Base-by-base conservation (phyloP, 2,113 vertebrate genomes). In the Heliornis fulica region DNA sequence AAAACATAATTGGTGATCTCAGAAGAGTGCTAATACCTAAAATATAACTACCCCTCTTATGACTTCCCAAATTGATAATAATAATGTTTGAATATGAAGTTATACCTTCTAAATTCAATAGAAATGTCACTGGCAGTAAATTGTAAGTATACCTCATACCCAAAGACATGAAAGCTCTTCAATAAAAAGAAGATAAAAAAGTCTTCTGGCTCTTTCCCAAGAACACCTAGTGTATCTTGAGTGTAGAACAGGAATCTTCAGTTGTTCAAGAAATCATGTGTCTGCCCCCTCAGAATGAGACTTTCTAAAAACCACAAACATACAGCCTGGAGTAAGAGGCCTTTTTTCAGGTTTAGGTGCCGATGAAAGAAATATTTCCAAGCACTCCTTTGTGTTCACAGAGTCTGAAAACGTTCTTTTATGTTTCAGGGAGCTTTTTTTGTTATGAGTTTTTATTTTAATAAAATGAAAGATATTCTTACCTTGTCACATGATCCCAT, bases 31-130 rank as follows among this genome's bases (percentile, higher is more conserved):
- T 95, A 91, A 76, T 95, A 80, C 10, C 94, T 97, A 97, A 97
- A 97, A 97, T 93, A 95, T 91, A 97, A 92, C 90, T 94, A 86
- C 23, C 75, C 38, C 79, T 96, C 85, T 87, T 97, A 96, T 90
- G 77, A 93, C 88, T 97, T 96, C 97, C 89, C 91, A 95, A 96
- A 97, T 98, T 97, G 97, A 96, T 97, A 97, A 96, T 95, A 98
- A 97, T 94, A 96, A 96, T 46, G 83, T 93, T 93, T 94, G 94
- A 96, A 96, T 95, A 97, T 93, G 78, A 96, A 96, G 88, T 95
- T 92, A 97, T 69, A 91, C 48, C 38, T 93, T 87, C 93, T 92
- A 93, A 97, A 97, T 97, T 97, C 89, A 96, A 96, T 90, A 93
- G 85, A 97, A 92, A 79, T 94, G 65, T 94, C 95, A 95, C 94